These are phyloP conservation scores for Sarcoramphus papa DNA, from an alignment of 2,797 vertebrate genomes.

Conservation along the genomic window DNA sequence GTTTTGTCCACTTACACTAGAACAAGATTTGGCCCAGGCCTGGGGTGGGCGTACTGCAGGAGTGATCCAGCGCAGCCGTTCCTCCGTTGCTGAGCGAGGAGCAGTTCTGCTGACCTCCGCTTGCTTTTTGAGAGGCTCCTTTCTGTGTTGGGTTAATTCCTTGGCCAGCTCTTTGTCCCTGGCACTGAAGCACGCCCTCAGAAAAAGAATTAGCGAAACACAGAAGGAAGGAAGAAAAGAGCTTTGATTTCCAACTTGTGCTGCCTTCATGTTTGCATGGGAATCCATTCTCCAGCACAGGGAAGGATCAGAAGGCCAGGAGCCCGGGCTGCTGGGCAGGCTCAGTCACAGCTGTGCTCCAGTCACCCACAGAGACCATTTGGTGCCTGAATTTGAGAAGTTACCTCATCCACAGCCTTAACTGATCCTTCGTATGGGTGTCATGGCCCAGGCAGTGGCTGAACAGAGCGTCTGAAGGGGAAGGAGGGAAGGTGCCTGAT, in stretches of 20 bases:
- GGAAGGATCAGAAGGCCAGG: background rate
- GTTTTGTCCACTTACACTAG: background rate
- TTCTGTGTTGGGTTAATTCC: background rate
- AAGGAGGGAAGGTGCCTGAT: background rate
- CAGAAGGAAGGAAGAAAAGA: background rate
- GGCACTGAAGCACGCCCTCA: background rate
- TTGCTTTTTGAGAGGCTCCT: background rate
- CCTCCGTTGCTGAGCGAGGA: background rate
- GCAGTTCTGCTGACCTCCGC: background rate
- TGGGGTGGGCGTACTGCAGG: fast-evolving
- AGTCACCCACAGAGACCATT: background rate
- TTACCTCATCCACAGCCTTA: background rate
- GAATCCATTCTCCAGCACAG: background rate
- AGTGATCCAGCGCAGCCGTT: fast-evolving
- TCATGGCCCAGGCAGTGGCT: background rate
- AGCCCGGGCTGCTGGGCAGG: background rate
- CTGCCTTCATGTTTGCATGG: background rate
- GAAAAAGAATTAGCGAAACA: background rate
- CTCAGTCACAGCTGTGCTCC: background rate
- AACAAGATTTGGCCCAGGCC: background rate
- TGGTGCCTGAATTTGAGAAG: background rate
- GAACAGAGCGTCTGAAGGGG: background rate
- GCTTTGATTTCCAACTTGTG: background rate
- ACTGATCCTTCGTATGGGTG: background rate
- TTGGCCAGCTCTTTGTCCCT: background rate